Evolutionary conservation across 2,888 invertebrate species (phyloP).

Genomic region (Dusona sp.): DNA sequence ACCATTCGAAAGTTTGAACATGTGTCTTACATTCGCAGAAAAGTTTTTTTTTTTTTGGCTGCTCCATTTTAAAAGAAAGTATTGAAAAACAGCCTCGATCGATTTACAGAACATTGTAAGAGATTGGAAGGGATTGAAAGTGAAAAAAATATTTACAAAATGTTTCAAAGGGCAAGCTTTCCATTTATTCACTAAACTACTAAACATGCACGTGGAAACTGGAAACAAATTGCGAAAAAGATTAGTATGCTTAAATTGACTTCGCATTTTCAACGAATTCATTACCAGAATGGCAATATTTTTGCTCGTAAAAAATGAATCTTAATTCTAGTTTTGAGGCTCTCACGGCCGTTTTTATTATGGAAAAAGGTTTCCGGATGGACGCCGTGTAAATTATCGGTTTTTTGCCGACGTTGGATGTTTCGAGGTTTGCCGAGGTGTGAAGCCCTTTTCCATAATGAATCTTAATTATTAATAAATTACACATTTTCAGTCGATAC

Average conservation of each 20-base stretch:
- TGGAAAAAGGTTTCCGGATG: too few species aligned
- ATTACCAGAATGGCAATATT: too few species aligned
- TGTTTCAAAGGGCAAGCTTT: background rate
- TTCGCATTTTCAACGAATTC: too few species aligned
- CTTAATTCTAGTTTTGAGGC: too few species aligned
- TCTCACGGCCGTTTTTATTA: too few species aligned
- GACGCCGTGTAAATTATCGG: too few species aligned
- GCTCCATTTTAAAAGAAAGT: slow-evolving; percentile 30
- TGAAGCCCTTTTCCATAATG: too few species aligned
- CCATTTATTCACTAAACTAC: background rate
- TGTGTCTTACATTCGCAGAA: slow-evolving; percentile 42
- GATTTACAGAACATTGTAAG: slow-evolving; percentile 7
- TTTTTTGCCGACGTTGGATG: too few species aligned
- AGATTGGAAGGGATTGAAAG: background rate
- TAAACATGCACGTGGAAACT: too few species aligned
- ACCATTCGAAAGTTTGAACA: slow-evolving; percentile 55
- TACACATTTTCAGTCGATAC: background rate
- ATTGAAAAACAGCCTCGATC: background rate
- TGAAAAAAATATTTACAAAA: too few species aligned
- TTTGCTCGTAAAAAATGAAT: too few species aligned
- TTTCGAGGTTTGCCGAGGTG: too few species aligned
- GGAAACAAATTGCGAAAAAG: background rate
- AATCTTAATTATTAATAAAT: background rate
- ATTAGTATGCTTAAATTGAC: background rate
- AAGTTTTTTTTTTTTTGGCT: background rate